phyloP scores from a whole-genome alignment of 2,113 vertebrate genomes.

The Oceanites oceanicus region DNA sequence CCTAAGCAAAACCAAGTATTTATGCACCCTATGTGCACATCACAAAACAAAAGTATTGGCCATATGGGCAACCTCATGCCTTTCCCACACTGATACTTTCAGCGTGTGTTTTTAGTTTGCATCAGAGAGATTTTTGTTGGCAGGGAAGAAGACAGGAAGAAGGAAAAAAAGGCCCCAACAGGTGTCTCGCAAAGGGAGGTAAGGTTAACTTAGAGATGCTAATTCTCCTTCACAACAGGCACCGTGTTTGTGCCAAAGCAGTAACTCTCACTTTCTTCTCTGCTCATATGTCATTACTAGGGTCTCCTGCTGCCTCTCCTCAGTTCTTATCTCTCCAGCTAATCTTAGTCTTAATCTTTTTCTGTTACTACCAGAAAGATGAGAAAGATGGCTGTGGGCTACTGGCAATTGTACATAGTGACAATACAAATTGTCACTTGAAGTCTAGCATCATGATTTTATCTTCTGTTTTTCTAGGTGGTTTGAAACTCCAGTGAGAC shows the following conservation, averaged over 20 bases:
- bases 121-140: slow-evolving; percentile 6
- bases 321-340: slow-evolving; percentile 11
- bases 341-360: slow-evolving; percentile 47
- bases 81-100: not conserved
- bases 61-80: slow-evolving; percentile 6
- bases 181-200: slow-evolving; percentile 27
- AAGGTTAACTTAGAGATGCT: slow-evolving; percentile 34
- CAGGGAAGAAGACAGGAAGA: not conserved
- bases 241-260: not conserved
- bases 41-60: not conserved
- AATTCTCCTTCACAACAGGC: slow-evolving; percentile 55
- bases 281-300: not conserved
- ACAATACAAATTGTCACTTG: not conserved
- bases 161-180: not conserved
- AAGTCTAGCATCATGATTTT: not conserved
- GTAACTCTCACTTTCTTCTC: slow-evolving; percentile 19
- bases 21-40: not conserved
- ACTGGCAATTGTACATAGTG: not conserved
- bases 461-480: not conserved
- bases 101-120: not conserved
- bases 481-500: not conserved
- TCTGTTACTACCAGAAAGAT: slow-evolving; percentile 40
- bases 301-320: slow-evolving; percentile 31
- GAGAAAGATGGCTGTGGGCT: slow-evolving; percentile 22
- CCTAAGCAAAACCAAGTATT: not conserved